Base-by-base conservation (phyloP, 2,113 vertebrate genomes). In the Damaliscus lunatus region DNA sequence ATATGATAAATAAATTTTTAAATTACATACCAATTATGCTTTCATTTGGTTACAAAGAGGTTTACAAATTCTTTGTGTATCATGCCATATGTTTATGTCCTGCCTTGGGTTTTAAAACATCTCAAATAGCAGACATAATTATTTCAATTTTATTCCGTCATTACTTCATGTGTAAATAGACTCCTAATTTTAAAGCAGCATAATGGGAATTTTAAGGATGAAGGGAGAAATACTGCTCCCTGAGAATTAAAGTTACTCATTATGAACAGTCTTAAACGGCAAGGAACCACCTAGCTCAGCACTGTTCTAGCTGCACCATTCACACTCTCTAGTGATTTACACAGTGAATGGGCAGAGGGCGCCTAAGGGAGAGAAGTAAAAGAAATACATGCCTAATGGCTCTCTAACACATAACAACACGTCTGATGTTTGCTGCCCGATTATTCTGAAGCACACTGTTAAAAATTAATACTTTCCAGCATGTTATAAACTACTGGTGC, bases 11-110 rank as follows among this genome's bases (percentile, higher is more conserved):
- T 23, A 48, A 53, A 89, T 3, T 67, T 19, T 95, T 80, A 91
- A 85, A 46, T 91, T 80, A 71, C 11, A 74, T 2, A 57, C 6
- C 11, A 67, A 40, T 52, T 78, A 84, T 71, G 50, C 50, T 95
- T 90, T 88, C 57, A 71, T 46, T 94, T 64, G 31, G 8, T 53
- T 93, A 82, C 52, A 81, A 80, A 92, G n/a, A 74, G 46, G 17
- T 82, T 96, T 90, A 82, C 3, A 82, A 33, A 94, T 91, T 52
- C 46, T 88, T 96, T 94, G 46, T 81, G n/a, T 46, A 90, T 82
- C 9, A 53, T 48, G 2, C 8, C 16, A 57, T 93, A 93, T 91
- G 52, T 15, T 91, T 86, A 53, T 87, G 17, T 52, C 31, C 52
- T 80, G 21, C 15, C 14, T 84, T 40, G n/a, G 9, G 19, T 59